Percentiles rank a stretch among this genome's conserved stretches.
Evolutionary conservation across 2,888 invertebrate species (phyloP).

Genomic region (Petrophora chlorosata): DNA sequence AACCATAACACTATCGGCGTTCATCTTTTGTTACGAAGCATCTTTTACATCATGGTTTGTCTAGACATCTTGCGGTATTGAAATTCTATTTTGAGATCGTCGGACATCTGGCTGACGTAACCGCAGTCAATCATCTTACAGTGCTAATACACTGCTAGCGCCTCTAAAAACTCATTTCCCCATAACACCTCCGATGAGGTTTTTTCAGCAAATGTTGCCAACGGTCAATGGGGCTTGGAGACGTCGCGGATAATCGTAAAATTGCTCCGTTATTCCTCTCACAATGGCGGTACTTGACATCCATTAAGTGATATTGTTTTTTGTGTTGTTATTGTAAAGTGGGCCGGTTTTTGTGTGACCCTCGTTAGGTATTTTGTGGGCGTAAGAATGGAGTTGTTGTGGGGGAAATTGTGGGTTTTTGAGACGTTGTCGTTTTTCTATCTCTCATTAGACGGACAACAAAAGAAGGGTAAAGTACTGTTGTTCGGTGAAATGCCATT

Average conservation of each 20-base stretch:
- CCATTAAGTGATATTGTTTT: conserved; percentile 38
- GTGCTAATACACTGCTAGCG: too few species aligned
- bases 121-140: too few species aligned
- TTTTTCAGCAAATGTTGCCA: conserved; percentile 14
- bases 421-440: neutral
- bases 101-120: too few species aligned
- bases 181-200: too few species aligned
- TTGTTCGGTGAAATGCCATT: too few species aligned
- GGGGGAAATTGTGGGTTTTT: conserved; percentile 4
- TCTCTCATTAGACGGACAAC: neutral
- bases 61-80: too few species aligned
- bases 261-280: conserved; percentile 45
- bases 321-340: conserved; percentile 31
- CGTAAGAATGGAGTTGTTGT: conserved; percentile 13
- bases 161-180: too few species aligned
- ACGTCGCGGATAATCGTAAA: conserved; percentile 51
- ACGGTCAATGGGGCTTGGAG: conserved; percentile 47
- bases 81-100: too few species aligned
- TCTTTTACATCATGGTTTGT: too few species aligned
- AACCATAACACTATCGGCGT: too few species aligned
- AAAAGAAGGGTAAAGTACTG: too few species aligned
- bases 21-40: too few species aligned
- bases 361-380: conserved; percentile 19
- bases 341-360: conserved; percentile 10
- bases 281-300: conserved; percentile 34